Conservation (phyloP, 2,113 vertebrate genomes). For the Orientallactaga bullata region DNA sequence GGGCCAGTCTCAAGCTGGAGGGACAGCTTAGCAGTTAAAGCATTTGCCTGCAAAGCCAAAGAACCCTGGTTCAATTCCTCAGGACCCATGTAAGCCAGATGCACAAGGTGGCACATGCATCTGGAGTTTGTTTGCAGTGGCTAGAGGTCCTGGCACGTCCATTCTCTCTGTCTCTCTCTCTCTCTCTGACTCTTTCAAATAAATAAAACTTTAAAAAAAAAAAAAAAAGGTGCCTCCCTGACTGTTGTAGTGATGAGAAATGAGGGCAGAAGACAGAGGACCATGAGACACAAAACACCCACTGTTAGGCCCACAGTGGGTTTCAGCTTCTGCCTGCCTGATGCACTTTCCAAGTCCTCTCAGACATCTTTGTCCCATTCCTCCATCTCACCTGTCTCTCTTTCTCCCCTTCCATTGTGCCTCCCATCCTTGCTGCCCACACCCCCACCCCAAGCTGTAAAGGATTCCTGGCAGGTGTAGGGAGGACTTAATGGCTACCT, state of each 20-base stretch:
- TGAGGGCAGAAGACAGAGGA: background rate
- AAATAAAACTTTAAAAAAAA: too few species aligned
- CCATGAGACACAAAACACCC: background rate
- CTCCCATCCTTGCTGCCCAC: background rate
- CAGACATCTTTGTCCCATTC: background rate
- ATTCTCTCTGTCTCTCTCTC: too few species aligned
- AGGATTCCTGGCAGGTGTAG: background rate
- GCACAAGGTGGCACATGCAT: too few species aligned
- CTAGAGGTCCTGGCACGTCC: too few species aligned
- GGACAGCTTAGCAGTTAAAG: too few species aligned
- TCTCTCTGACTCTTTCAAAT: too few species aligned
- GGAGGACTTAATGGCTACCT: background rate
- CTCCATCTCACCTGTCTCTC: background rate
- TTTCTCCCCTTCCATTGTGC: background rate
- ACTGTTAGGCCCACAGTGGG: background rate
- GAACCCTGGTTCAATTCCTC: too few species aligned
- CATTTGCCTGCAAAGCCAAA: too few species aligned
- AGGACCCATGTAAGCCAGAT: too few species aligned
- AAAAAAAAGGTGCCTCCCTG: too few species aligned
- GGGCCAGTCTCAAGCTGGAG: constrained; percentile 24
- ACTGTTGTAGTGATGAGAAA: too few species aligned
- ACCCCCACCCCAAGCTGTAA: background rate
- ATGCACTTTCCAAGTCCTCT: background rate
- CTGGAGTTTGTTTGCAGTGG: too few species aligned
- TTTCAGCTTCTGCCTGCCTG: background rate